A percentile compares a stretch with the other conserved stretches of the same genome.
phyloP scores from a whole-genome alignment of 2,888 invertebrate species.

The Synanthedon vespiformis region DNA sequence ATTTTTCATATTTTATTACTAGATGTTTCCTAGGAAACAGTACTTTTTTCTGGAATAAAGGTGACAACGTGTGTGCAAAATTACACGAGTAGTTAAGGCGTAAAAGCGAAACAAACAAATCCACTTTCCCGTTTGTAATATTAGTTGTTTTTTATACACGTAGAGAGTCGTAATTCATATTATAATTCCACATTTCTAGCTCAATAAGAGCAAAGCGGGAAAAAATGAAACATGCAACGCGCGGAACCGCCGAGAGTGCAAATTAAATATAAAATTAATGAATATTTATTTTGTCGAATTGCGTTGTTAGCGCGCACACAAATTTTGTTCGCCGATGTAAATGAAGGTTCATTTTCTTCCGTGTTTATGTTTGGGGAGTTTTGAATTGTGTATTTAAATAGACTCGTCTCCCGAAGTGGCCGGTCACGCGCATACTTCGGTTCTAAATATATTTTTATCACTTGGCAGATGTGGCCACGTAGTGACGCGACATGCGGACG shows the following conservation, averaged over 20 bases:
- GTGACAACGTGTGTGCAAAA: too few relatives aligned
- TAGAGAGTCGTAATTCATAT: neutral
- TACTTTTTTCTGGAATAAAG: too few relatives aligned
- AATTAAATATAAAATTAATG: slow-evolving; percentile 4
- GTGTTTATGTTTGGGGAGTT: slow-evolving; percentile 30
- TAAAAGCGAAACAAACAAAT: too few relatives aligned
- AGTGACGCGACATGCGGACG: slow-evolving; percentile 15
- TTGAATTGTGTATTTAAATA: slow-evolving; percentile 46
- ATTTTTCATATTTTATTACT: too few relatives aligned
- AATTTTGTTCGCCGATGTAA: neutral
- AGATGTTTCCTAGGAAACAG: too few relatives aligned
- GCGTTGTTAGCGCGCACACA: neutral
- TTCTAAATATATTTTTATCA: slow-evolving; percentile 55
- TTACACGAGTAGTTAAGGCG: too few relatives aligned
- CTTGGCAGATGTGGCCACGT: slow-evolving; percentile 47
- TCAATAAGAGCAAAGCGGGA: neutral
- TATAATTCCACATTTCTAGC: neutral
- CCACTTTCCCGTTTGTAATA: too few relatives aligned
- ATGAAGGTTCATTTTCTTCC: slow-evolving; percentile 17
- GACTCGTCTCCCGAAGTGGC: slow-evolving; percentile 39
- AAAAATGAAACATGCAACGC: slow-evolving; percentile 4
- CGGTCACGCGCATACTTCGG: slow-evolving; percentile 57
- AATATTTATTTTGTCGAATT: neutral
- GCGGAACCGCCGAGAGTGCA: slow-evolving; percentile 1
- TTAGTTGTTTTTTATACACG: too few relatives aligned